A percentile compares a stretch with the other conserved stretches of the same genome.
phyloP scores from a whole-genome alignment of 2,113 vertebrate genomes.

The Andinoacara biseriatus region DNA sequence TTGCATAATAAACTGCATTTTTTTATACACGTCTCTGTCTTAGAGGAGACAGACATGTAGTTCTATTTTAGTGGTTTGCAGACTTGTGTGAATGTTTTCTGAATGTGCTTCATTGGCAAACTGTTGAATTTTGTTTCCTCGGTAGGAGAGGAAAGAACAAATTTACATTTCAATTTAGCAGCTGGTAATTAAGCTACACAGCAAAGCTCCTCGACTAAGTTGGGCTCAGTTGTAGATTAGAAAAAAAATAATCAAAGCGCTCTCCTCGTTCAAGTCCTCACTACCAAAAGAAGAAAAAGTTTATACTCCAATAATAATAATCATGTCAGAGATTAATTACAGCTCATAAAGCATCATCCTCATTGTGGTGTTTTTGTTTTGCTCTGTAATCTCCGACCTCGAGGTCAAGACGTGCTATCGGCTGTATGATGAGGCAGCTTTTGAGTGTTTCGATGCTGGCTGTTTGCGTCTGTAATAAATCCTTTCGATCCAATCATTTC shows the following conservation, averaged over 20 bases:
- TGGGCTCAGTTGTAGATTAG: conserved; percentile 57
- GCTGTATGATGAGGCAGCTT: not conserved
- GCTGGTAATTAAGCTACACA: conserved; percentile 48
- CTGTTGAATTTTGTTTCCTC: conserved; percentile 22
- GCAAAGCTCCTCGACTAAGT: conserved; percentile 25
- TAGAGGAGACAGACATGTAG: not conserved
- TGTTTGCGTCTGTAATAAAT: not conserved
- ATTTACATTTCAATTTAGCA: conserved; percentile 69
- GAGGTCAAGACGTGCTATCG: not conserved
- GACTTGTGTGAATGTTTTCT: not conserved
- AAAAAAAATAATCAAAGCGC: conserved; percentile 33
- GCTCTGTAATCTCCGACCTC: not conserved
- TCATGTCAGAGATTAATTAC: not conserved
- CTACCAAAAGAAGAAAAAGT: not conserved
- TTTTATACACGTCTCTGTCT: not conserved
- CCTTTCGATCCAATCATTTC: conserved; percentile 17
- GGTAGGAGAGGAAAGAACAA: conserved; percentile 28
- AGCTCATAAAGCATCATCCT: not conserved
- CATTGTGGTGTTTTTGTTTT: not conserved
- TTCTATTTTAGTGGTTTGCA: not conserved
- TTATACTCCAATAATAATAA: not conserved
- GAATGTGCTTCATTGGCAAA: conserved; percentile 6
- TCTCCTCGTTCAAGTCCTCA: not conserved
- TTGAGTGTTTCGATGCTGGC: not conserved
- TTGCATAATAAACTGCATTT: not conserved